Base-by-base conservation (phyloP, 2,888 invertebrate species). In the Tetropium fuscum region DNA sequence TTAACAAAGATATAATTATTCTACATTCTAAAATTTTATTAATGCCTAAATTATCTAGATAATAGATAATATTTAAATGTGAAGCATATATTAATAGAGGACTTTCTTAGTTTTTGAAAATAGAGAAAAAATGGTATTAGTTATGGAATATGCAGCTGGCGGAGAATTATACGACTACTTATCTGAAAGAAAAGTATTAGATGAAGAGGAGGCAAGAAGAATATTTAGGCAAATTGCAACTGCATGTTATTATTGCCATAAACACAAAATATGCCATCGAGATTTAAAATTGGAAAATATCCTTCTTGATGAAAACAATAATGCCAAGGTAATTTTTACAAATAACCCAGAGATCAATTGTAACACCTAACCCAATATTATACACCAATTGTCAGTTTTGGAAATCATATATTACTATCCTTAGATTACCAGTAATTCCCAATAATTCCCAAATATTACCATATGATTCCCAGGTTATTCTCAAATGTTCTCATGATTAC, bases 121-220 rank as follows among this genome's bases (percentile, higher is more conserved):
- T 85, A 91, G 95, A 77, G 98, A 99, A 84, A 97, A 98, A 85
- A 98, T 99, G 90, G 97, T 99, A 72, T 87, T 99, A 69, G 98
- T 99, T 22, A 98, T 99, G 98, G 98, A 99, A 84, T 98, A 97
- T 83, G 98, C 98, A 68, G 94, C 94, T 60, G 98, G 98, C 58
- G 98, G 99, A 59, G 99, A 99, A 84, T 85, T 99, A 20, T 99
- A 98, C 81, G 98, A 98, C 83, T 98, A 95, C 83, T 87, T 98
- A 71, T 95, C 94, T 78, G 93, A 95, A 80, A 87, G 93, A 70
- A 96, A 96, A 84, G 93, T 95, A 70, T 86, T 98, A 70, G 87
- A 88, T 68, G 97, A 98, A 80, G 90, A 91, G 60, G 98, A 98
- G 84, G 97, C 98, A 0, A 86, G 97, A 71, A 87, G 97, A 76